Base-by-base conservation (phyloP, 2,888 invertebrate genomes). In the Julus scanicus region DNA sequence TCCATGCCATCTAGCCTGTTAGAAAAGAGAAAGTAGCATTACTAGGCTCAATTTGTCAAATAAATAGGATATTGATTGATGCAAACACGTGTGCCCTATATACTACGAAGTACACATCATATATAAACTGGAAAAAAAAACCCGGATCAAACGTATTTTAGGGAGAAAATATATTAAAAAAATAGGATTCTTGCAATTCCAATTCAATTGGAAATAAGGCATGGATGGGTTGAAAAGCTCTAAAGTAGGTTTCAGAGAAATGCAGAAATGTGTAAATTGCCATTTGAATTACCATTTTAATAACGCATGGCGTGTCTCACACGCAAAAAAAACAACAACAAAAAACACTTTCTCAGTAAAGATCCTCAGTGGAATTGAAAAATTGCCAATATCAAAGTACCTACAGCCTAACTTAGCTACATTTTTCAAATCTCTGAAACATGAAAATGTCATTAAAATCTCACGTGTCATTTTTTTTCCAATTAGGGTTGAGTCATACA, bases 21-120 rank as follows among this genome's bases (percentile, higher is more conserved):
- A 80, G 80, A n/a, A 80, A 80, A 37, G 13, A 37, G 80, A 80
- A 37, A 80, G 80, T 80, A 37, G 71, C 71, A 71, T 29, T 29
- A 5, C 71, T 20, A 9, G 80, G 80, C 37, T 80, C 37, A 80
- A 37, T 29, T 9, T 80, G 80, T 80, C 80, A 80, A 80, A 80
- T 80, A 80, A 80, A 80, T 80, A 80, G 13, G 37, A 80, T 80
- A 80, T 80, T 80, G 80, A 80, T 80, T 80, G 80, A 80, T 80
- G 80, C 80, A 29, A 13, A 11, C 13, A 29, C 29, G 37, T 29
- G 13, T 80, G 37, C 13, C 9, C 13, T 9, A 1, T 80, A 29
- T 13, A 37, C 29, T 37, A 37, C 15, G 29, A 13, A 37, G 37
- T 80, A 9, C 80, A 37, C 80, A 80, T 37, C 80, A 20, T 6